Evolutionary conservation across 2,888 invertebrate genomes (phyloP).

Genomic region (Seira ritae): DNA sequence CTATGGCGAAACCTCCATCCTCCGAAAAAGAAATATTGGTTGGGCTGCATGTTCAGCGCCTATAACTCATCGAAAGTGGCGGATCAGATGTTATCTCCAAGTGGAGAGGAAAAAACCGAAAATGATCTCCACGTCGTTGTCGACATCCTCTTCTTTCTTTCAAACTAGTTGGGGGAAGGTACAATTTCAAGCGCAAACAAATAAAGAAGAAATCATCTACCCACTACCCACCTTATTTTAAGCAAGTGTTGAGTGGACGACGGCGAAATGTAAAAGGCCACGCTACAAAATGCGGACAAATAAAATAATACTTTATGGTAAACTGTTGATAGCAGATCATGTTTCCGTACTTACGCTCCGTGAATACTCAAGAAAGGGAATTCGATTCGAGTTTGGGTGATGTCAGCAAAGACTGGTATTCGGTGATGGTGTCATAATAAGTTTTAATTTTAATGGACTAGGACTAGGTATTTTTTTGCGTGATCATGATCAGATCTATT

Average conservation of each 20-base stretch:
- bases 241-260: constrained; percentile 27
- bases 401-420: no score
- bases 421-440: no score
- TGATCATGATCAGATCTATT: no score
- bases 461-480: no score
- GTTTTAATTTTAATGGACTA: no score
- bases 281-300: no score
- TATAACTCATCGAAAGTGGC: constrained; percentile 11
- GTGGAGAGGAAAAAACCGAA: constrained; percentile 14
- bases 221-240: constrained; percentile 15
- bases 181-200: neutral
- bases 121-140: neutral
- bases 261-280: constrained; percentile 6
- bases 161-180: neutral
- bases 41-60: neutral
- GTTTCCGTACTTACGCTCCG: no score
- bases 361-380: no score
- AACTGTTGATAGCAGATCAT: neutral
- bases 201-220: neutral
- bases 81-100: constrained; percentile 40
- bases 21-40: constrained; percentile 10
- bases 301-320: neutral
- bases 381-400: no score
- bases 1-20: constrained; percentile 7
- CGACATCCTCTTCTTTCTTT: neutral